These are phyloP conservation scores for Drosophila obscura DNA, from an alignment of 1,140 invertebrate genomes.

Conservation along the genomic window DNA sequence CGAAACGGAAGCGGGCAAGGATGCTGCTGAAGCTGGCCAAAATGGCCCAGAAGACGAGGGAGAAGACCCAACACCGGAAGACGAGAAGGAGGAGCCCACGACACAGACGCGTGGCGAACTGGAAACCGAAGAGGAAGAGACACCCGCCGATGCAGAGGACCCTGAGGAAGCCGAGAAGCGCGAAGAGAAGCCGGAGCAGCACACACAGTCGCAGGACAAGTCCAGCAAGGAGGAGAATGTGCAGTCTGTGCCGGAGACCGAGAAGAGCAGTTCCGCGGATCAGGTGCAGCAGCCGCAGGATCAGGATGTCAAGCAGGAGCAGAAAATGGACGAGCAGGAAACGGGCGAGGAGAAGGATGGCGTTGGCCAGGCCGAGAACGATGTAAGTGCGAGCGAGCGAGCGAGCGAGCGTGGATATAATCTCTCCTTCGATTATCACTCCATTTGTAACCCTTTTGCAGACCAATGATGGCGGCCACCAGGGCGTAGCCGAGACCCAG, in stretches of 20 bases:
- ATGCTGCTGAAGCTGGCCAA: conserved; percentile 75
- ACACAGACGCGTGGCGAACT: conserved; percentile 70
- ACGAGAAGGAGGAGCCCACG: conserved; percentile 85
- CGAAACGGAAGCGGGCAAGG: conserved; percentile 63
- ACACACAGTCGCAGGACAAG: conserved; percentile 88
- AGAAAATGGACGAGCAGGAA: conserved; percentile 80
- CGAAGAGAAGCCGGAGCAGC: conserved; percentile 85
- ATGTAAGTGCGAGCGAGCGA: conserved; percentile 79
- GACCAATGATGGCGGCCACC: conserved; percentile 85
- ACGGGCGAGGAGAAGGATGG: conserved; percentile 86
- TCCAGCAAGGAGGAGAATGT: conserved; percentile 85
- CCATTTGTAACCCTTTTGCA: conserved; percentile 21
- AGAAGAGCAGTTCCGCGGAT: conserved; percentile 76
- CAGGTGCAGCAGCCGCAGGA: conserved; percentile 71
- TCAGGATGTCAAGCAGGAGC: conserved; percentile 76
- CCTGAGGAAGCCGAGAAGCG: conserved; percentile 67
- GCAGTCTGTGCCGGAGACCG: conserved; percentile 85
- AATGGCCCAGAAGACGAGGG: conserved; percentile 84
- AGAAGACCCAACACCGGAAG: conserved; percentile 84
- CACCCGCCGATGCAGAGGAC: conserved; percentile 60
- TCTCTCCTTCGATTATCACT: not conserved
- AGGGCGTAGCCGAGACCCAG: conserved; percentile 85
- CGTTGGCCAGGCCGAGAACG: conserved; percentile 86
- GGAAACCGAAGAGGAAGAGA: conserved; percentile 66
- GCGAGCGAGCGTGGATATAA: not conserved